Conservation (phyloP, 2,888 invertebrate species). For the Arge pagana region DNA sequence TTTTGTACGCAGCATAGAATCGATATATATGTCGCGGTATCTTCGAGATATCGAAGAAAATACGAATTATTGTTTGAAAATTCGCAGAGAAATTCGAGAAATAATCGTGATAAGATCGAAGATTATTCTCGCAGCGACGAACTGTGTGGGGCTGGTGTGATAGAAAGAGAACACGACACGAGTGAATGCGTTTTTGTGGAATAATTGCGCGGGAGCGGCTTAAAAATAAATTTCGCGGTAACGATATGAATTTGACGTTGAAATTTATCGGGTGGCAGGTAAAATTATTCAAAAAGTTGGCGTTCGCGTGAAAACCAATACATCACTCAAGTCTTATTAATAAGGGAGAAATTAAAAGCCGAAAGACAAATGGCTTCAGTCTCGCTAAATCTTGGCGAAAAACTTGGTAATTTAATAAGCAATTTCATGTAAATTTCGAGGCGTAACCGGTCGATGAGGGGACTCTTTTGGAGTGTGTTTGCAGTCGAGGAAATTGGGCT, state of each 20-base stretch:
- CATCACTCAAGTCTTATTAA: constrained; percentile 39
- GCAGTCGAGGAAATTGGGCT: constrained; percentile 20
- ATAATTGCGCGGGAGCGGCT: no score
- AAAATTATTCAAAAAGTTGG: constrained; percentile 34
- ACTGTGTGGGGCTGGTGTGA: no score
- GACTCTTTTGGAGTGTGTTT: constrained; percentile 21
- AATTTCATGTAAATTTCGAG: constrained; percentile 54
- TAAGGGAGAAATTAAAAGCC: constrained; percentile 45
- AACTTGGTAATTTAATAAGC: constrained; percentile 56
- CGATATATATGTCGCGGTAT: no score
- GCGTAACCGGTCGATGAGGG: constrained; percentile 22
- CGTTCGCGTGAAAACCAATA: constrained; percentile 27
- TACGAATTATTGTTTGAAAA: no score
- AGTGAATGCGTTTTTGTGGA: no score
- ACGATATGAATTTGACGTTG: constrained; percentile 14
- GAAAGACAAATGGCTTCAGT: constrained; percentile 51
- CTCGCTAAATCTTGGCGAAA: constrained; percentile 53
- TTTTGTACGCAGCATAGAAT: no score
- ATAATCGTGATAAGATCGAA: no score
- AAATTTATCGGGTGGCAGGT: constrained; percentile 31
- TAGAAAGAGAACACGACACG: no score
- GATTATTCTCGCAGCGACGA: no score
- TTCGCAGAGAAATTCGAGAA: no score
- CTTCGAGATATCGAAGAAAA: no score
- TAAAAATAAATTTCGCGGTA: constrained; percentile 13